Base-by-base conservation (phyloP, 2,113 vertebrate genomes). In the Nibea albiflora region DNA sequence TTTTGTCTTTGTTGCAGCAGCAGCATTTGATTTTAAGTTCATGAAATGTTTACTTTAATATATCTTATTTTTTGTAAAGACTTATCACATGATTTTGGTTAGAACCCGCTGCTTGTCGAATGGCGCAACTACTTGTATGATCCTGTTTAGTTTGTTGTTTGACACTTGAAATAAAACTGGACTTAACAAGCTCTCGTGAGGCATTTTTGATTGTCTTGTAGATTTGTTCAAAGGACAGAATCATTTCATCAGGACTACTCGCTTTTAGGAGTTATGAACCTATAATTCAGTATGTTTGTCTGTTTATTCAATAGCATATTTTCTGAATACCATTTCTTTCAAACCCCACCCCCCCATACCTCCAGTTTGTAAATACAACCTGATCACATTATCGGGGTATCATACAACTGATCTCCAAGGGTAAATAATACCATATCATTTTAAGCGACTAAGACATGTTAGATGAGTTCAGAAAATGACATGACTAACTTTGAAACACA, bases 81-180 rank as follows among this genome's bases (percentile, higher is more conserved):
- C n/a, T 50, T 50, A 39, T 26, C 15, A 44, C 20, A 47, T 69
- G 22, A 72, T 63, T 69, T 66, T 68, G 49, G 24, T 76, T 54
- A 70, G 24, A 50, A 76, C 58, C 7, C 2, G 1, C 39, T 8
- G 19, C 26, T 47, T 76, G 19, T 79, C 16, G 3, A 22, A 54
- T 16, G 46, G 80, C 24, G 62, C 16, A 61, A 35, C 52, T 73
- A 65, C 73, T 78, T 76, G 78, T 84, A 73, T 71, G 60, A 76
- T 56, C 81, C 67, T 81, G 22, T 66, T 85, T 52, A 65, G 57
- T 86, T 81, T 46, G 19, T 52, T 47, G 56, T 81, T 87, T 78
- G 58, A 80, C 44, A 84, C 71, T 87, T 87, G 47, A 74, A 92
- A 86, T 89, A 85, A 92, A 91, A 68, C 22, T 4, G 0, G 42